phyloP scores from a whole-genome alignment of 2,113 vertebrate genomes.

The Nettapus auritus region DNA sequence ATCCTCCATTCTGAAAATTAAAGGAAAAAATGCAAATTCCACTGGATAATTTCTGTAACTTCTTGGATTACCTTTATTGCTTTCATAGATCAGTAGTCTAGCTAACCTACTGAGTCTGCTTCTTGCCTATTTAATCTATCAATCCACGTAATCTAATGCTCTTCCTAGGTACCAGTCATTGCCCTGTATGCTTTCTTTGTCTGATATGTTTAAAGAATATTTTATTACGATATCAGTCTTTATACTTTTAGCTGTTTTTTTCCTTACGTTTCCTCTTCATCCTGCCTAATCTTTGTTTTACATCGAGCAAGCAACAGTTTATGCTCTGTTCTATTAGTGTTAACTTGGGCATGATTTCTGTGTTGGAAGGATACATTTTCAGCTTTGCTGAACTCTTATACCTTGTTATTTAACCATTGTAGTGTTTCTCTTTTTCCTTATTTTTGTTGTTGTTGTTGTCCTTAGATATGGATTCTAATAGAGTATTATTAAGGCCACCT shows the following conservation, averaged over 20 bases:
- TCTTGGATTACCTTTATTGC: background rate
- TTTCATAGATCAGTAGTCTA: background rate
- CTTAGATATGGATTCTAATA: background rate
- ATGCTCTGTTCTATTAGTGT: slow-evolving; percentile 43
- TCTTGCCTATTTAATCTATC: background rate
- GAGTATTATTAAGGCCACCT: background rate
- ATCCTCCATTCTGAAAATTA: background rate
- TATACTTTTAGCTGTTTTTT: background rate
- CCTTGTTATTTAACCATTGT: slow-evolving; percentile 33
- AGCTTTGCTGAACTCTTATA: slow-evolving; percentile 21
- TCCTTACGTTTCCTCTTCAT: slow-evolving; percentile 1
- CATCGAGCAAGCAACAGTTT: slow-evolving; percentile 34
- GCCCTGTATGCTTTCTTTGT: background rate
- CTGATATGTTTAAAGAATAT: background rate
- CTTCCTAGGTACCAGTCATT: background rate
- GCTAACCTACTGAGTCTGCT: background rate
- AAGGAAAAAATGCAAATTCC: background rate
- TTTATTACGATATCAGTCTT: background rate
- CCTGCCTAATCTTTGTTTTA: slow-evolving; percentile 19
- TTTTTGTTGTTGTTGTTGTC: background rate
- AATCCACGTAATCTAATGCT: background rate
- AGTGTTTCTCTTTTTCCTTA: background rate
- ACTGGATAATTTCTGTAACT: background rate
- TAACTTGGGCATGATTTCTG: slow-evolving; percentile 37
- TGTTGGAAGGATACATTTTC: slow-evolving; percentile 30